These are phyloP conservation scores for Lasioglossum oenotherae DNA, from an alignment of 2,888 invertebrate genomes.

Conservation along the genomic window DNA sequence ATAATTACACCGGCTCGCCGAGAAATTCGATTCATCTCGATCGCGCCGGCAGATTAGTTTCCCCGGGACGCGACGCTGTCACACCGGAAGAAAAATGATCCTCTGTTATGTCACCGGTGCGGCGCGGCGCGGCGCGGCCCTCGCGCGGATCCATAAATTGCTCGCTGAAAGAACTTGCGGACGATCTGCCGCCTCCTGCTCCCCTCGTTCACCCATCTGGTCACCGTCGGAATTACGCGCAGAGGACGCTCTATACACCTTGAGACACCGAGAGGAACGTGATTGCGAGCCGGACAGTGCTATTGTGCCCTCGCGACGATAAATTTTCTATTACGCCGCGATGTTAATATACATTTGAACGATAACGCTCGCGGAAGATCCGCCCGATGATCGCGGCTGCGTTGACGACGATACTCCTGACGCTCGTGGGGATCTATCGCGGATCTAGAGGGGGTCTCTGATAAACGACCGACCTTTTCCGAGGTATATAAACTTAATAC, in stretches of 20 bases:
- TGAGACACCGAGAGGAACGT: slow-evolving; percentile 53
- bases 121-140: slow-evolving; percentile 18
- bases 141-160: slow-evolving; percentile 60
- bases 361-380: slow-evolving; percentile 47
- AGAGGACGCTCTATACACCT: slow-evolving; percentile 33
- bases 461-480: not conserved
- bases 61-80: slow-evolving; percentile 49
- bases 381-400: slow-evolving; percentile 18
- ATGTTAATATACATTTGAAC: slow-evolving; percentile 63
- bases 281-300: slow-evolving; percentile 42
- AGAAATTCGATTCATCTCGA: slow-evolving; percentile 67
- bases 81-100: slow-evolving; percentile 60
- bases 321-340: slow-evolving; percentile 60
- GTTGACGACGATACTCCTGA: slow-evolving; percentile 46
- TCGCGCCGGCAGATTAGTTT: slow-evolving; percentile 54
- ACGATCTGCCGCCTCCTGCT: not conserved
- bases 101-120: slow-evolving; percentile 47
- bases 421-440: not conserved
- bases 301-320: slow-evolving; percentile 46
- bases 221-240: slow-evolving; percentile 42
- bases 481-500: no score
- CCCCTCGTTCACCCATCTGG: not conserved
- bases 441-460: not conserved
- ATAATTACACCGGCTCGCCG: slow-evolving; percentile 60
- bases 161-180: slow-evolving; percentile 43